phyloP scores from a whole-genome alignment of 2,113 vertebrate species.

The Ptilorrhoa leucosticta region DNA sequence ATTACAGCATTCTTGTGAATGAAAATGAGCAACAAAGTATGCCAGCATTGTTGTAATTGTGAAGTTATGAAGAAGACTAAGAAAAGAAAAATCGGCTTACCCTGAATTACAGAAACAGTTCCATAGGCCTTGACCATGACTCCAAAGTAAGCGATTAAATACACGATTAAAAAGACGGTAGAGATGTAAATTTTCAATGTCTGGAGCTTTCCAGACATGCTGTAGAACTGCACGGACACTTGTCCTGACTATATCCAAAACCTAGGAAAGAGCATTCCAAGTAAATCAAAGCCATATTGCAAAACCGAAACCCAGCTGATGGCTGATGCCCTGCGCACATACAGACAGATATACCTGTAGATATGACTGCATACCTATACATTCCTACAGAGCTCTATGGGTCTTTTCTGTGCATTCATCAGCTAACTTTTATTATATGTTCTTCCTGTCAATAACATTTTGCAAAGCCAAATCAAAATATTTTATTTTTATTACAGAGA shows the following conservation, averaged over 20 bases:
- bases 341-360: not conserved
- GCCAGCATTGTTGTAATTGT: not conserved
- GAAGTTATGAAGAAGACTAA: not conserved
- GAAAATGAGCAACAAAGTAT: not conserved
- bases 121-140: conserved; percentile 94
- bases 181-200: conserved; percentile 88
- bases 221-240: conserved; percentile 86
- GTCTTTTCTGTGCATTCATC: not conserved
- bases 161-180: conserved; percentile 91
- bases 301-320: not conserved
- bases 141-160: conserved; percentile 95
- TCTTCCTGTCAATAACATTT: conserved; percentile 1
- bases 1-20: not conserved
- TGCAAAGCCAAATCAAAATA: not conserved
- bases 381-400: not conserved
- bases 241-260: conserved; percentile 95
- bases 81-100: conserved; percentile 62
- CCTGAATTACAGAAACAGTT: conserved; percentile 95
- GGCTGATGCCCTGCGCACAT: not conserved
- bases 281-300: not conserved
- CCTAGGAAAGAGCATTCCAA: conserved; percentile 67
- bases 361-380: not conserved
- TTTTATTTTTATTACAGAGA: not conserved
- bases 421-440: not conserved
- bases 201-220: conserved; percentile 88